These are phyloP conservation scores for Microcebus tavaratra DNA, from an alignment of 2,113 vertebrate genomes.

Conservation along the genomic window DNA sequence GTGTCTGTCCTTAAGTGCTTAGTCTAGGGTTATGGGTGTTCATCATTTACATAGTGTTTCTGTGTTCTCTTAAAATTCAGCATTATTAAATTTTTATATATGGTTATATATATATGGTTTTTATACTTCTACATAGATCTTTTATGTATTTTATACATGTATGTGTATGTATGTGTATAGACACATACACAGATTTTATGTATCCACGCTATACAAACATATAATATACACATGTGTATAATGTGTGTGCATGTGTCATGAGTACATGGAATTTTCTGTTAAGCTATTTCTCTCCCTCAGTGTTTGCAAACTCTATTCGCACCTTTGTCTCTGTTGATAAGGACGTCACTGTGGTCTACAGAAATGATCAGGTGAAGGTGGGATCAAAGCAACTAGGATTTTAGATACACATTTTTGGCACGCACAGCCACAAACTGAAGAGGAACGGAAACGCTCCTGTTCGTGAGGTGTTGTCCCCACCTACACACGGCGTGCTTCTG, in stretches of 20 bases:
- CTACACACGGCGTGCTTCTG: neutral
- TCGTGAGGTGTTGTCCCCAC: constrained; percentile 68
- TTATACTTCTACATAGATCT: neutral
- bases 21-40: too few relatives aligned
- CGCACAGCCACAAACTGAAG: constrained; percentile 14
- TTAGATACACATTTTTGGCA: constrained; percentile 41
- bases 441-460: constrained; percentile 11
- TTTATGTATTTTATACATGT: neutral
- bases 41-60: neutral
- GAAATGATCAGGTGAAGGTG: constrained; percentile 43
- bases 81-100: too few relatives aligned
- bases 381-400: constrained; percentile 65
- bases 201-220: neutral
- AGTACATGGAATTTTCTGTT: accelerated
- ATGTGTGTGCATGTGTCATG: too few relatives aligned
- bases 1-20: neutral
- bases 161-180: too few relatives aligned
- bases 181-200: neutral
- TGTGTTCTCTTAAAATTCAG: neutral
- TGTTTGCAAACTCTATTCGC: neutral
- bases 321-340: accelerated
- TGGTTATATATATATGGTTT: too few relatives aligned
- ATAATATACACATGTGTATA: too few relatives aligned
- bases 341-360: neutral
- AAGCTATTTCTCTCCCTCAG: neutral